A percentile compares a stretch with the other conserved stretches of the same genome.
Evolutionary conservation across 2,797 vertebrate genomes (phyloP).

Genomic region (Crocidura indochinensis): DNA sequence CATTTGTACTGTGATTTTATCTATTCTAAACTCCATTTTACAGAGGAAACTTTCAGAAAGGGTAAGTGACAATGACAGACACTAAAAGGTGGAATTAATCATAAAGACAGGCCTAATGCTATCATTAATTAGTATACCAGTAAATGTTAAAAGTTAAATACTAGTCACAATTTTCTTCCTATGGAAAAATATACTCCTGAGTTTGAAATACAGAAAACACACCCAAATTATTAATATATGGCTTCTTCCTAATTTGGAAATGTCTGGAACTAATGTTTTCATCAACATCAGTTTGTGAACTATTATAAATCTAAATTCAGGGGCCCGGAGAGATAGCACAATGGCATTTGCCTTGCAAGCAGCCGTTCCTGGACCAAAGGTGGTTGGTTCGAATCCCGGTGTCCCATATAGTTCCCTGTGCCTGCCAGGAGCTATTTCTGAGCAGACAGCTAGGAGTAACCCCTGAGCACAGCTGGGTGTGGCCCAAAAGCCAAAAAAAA

Average conservation of each 20-base stretch:
- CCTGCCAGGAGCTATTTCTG: too few species aligned
- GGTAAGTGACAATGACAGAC: background rate
- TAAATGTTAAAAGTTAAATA: constrained; percentile 40
- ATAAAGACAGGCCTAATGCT: constrained; percentile 13
- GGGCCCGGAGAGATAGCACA: too few species aligned
- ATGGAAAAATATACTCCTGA: constrained; percentile 42
- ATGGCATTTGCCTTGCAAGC: too few species aligned
- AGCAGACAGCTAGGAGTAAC: too few species aligned
- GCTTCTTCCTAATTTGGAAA: constrained; percentile 41
- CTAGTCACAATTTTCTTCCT: background rate
- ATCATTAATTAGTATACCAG: background rate
- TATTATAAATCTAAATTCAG: constrained; percentile 4
- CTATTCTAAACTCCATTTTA: constrained; percentile 42
- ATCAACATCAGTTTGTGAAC: constrained; percentile 2
- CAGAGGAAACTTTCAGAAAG: constrained; percentile 40
- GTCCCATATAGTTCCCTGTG: too few species aligned
- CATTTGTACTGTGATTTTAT: background rate
- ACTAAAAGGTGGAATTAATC: background rate
- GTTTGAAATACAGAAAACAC: constrained; percentile 64
- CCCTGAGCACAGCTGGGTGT: too few species aligned
- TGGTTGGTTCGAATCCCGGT: too few species aligned
- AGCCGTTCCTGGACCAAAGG: too few species aligned
- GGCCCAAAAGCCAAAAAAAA: too few species aligned
- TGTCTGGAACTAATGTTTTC: constrained; percentile 7
- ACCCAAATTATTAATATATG: constrained; percentile 8